Evolutionary conservation across 2,113 vertebrate species (phyloP), one percentile per base, ranked within the genome.

Genomic region (Anhinga rufa): DNA sequence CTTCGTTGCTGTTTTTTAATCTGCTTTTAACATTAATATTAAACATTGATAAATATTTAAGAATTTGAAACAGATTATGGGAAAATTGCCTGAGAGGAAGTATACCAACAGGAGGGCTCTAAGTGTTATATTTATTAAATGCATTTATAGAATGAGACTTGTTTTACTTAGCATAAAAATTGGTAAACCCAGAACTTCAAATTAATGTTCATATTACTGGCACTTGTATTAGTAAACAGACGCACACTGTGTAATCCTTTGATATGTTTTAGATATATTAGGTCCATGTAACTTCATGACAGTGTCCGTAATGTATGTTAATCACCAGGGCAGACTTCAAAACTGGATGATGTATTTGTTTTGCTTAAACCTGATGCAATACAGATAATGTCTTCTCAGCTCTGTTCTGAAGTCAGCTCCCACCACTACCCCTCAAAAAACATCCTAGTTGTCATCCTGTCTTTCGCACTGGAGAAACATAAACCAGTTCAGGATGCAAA

Each of bases 1-100:
- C 76, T 95, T 94, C 19, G 3, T 55, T 90, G 58, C 62, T 89
- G 7, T 62, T 91, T 95, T 93, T 84, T 25, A 70, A 91, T 96
- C 42, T 95, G 26, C 66, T 92, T 92, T 96, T 93, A 88, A 70
- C 68, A 74, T 97, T 78, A 91, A 93, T 92, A 76, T 91, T 95
- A 92, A 95, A 92, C 26, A 62, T 75, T 64, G 79, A 65, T 96
- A 93, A 96, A 94, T 96, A 88, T 88, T 96, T 95, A 85, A 95
- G 79, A 70, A 82, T 89, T 92, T 74, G 51, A 82, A 96, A 80
- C 54, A 21, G 29, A 61, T 83, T 95, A 90, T 6, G 18, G 77
- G 78, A 70, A 93, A 68, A 83, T 49, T 90, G 84, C 76, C 46
- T 57, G 62, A 69, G 79, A 97, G 74, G 70, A 86, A 86, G 69